These are phyloP conservation scores for Paracanthobrama guichenoti DNA, from an alignment of 2,113 vertebrate species.

Conservation along the genomic window DNA sequence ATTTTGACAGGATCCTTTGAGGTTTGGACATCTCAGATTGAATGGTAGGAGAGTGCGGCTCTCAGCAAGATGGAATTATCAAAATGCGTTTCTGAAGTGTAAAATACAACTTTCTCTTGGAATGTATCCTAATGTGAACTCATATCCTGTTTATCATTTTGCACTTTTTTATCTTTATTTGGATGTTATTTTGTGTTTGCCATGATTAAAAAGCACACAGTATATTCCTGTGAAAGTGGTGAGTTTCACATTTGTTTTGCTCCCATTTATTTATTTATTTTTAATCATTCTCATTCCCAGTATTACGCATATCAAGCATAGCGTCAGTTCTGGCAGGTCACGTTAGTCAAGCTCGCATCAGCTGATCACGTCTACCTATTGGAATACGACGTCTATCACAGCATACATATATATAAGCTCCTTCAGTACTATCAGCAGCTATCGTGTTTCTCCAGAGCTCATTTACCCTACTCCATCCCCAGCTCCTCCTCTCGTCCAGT, in stretches of 20 bases:
- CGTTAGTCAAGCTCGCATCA: no score
- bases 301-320: neutral
- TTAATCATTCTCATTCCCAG: neutral
- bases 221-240: neutral
- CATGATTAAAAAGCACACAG: constrained; percentile 51
- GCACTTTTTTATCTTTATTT: constrained; percentile 47
- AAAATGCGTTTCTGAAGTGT: constrained; percentile 19
- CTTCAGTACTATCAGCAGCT: no score
- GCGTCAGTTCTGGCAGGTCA: no score
- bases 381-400: no score
- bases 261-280: neutral
- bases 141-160: constrained; percentile 33
- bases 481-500: no score
- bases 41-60: neutral
- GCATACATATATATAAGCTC: no score
- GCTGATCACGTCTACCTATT: no score
- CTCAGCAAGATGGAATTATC: neutral
- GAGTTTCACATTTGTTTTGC: constrained; percentile 1
- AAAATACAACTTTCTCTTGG: constrained; percentile 8
- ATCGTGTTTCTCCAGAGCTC: no score
- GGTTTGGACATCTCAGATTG: neutral
- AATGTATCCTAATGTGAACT: constrained; percentile 45
- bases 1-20: neutral
- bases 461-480: no score
- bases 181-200: constrained; percentile 38